These are phyloP conservation scores for Drosophila neotestacea DNA, from an alignment of 2,888 invertebrate genomes.

Conservation along the genomic window DNA sequence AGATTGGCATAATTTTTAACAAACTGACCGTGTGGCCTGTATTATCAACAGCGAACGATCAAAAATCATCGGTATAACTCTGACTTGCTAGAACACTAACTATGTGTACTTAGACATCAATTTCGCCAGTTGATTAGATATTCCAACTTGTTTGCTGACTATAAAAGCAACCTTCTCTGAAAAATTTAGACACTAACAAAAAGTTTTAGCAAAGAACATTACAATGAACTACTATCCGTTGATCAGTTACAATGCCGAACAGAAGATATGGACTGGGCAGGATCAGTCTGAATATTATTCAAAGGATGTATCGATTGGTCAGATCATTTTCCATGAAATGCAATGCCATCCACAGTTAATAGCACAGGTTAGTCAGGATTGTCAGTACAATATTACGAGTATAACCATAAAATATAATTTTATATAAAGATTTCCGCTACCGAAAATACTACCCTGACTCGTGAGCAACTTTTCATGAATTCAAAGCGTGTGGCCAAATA, in stretches of 20 bases:
- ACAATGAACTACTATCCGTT: constrained; percentile 16
- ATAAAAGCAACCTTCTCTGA: neutral
- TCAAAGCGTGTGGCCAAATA: constrained; percentile 54
- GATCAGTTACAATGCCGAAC: constrained; percentile 23
- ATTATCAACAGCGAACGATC: no score
- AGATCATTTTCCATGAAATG: constrained; percentile 36
- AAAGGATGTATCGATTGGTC: constrained; percentile 47
- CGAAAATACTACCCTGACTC: constrained; percentile 38
- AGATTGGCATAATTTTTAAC: no score
- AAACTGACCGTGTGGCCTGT: no score
- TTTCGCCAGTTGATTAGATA: neutral
- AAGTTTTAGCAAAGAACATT: neutral
- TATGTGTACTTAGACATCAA: neutral
- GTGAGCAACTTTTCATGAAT: constrained; percentile 32
- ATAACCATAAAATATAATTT: neutral
- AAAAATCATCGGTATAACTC: neutral
- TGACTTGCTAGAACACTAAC: neutral
- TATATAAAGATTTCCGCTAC: constrained; percentile 43
- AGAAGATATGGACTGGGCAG: constrained; percentile 45
- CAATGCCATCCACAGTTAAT: constrained; percentile 25
- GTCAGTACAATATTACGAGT: no score
- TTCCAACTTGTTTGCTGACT: neutral
- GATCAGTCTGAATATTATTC: constrained; percentile 22
- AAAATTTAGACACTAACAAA: neutral
- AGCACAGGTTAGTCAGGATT: constrained; percentile 17